A percentile compares a stretch with the other conserved stretches of the same genome.
These are phyloP conservation scores for Steinernema khuongi DNA, from an alignment of 1,140 invertebrate species.

Conservation along the genomic window DNA sequence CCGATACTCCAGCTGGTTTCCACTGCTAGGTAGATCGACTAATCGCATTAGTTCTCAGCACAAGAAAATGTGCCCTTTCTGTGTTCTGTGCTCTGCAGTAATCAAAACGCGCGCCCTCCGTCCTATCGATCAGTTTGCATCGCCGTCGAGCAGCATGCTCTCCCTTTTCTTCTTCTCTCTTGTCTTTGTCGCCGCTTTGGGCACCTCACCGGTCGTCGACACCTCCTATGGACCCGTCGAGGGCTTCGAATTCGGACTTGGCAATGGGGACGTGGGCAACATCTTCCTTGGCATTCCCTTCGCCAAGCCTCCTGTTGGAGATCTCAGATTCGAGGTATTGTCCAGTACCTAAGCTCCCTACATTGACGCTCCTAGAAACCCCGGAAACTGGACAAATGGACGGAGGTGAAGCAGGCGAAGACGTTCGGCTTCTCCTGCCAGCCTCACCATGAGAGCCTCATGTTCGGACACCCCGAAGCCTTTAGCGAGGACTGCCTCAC, in stretches of 20 bases:
- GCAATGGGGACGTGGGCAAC: constrained; percentile 37
- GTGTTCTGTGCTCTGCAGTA: too few relatives aligned
- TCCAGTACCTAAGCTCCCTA: neutral
- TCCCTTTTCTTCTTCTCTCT: too few relatives aligned
- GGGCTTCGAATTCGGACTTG: neutral
- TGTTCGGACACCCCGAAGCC: too few relatives aligned
- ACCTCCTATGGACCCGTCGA: neutral
- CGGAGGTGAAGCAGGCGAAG: constrained; percentile 27
- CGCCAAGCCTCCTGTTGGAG: constrained; percentile 66
- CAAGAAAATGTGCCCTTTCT: too few relatives aligned
- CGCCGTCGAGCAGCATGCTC: too few relatives aligned
- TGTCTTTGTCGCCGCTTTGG: too few relatives aligned
- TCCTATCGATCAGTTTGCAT: too few relatives aligned
- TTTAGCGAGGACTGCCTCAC: constrained; percentile 82
- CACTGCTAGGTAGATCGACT: too few relatives aligned
- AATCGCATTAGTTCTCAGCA: too few relatives aligned
- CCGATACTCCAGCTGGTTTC: too few relatives aligned
- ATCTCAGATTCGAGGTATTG: constrained; percentile 68
- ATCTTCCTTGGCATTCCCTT: constrained; percentile 68
- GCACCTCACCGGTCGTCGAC: neutral
- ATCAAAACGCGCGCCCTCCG: too few relatives aligned
- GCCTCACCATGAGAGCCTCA: constrained; percentile 18
- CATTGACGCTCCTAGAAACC: constrained; percentile 30
- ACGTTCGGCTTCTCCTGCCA: constrained; percentile 28
- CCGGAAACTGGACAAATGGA: constrained; percentile 18